Percentiles rank a stretch among this genome's conserved stretches.
Evolutionary conservation across 2,888 invertebrate species (phyloP).

Genomic region (Lapara coniferarum): DNA sequence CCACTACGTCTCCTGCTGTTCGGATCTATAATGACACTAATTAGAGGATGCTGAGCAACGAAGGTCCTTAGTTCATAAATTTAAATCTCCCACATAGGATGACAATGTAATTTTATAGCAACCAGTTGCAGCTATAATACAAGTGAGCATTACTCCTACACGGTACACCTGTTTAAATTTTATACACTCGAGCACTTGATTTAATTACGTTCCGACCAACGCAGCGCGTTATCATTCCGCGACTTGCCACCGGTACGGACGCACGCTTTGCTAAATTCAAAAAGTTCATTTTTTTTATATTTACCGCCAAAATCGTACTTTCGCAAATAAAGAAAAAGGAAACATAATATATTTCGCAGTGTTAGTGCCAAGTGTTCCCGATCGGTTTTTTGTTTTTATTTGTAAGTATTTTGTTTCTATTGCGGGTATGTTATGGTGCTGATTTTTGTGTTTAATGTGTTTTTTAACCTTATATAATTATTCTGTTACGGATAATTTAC

Average conservation of each 20-base stretch:
- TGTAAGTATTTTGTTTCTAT: conserved; percentile 23
- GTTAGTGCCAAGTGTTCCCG: conserved; percentile 14
- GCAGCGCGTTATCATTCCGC: conserved; percentile 63
- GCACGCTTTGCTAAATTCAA: conserved; percentile 48
- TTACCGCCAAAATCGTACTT: conserved; percentile 32
- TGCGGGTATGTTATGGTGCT: conserved; percentile 7
- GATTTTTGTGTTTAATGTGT: background rate
- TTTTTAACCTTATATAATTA: background rate
- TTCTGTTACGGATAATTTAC: background rate
- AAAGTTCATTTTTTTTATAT: conserved; percentile 40
- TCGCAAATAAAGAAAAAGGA: background rate
- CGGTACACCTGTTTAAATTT: conserved; percentile 40
- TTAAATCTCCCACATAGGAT: background rate
- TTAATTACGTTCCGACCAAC: conserved; percentile 48
- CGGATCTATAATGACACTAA: too few relatives aligned
- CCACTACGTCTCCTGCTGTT: too few relatives aligned
- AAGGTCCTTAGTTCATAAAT: too few relatives aligned
- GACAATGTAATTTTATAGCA: conserved; percentile 12
- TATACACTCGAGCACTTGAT: conserved; percentile 39
- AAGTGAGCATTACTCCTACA: conserved; percentile 33
- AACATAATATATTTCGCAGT: background rate
- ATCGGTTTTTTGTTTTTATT: conserved; percentile 14
- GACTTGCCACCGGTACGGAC: conserved; percentile 49
- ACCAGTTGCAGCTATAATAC: conserved; percentile 7
- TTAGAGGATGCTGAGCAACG: too few relatives aligned